These are phyloP conservation scores for Myripristis murdjan DNA, from an alignment of 2,797 vertebrate species.

Conservation along the genomic window DNA sequence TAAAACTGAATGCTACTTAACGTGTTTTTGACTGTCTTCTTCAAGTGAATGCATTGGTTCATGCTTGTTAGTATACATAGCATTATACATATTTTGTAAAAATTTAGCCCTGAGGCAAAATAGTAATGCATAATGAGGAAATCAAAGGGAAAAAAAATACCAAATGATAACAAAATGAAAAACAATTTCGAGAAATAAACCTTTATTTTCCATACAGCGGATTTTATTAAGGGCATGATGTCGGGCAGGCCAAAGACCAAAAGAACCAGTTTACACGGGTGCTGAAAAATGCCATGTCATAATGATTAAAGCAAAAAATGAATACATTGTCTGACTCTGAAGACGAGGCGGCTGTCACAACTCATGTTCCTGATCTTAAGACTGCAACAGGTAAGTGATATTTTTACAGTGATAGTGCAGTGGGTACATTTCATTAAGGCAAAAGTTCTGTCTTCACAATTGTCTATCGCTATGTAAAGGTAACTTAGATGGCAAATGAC, in stretches of 20 bases:
- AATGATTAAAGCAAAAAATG: slow-evolving; percentile 49
- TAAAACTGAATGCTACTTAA: slow-evolving; percentile 76
- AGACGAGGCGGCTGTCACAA: slow-evolving; percentile 11
- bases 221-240: slow-evolving; percentile 45
- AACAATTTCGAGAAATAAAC: slow-evolving; percentile 76
- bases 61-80: no score
- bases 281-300: no score
- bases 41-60: not conserved
- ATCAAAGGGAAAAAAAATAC: not conserved
- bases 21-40: slow-evolving; percentile 4
- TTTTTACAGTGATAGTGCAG: slow-evolving; percentile 23
- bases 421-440: slow-evolving; percentile 65
- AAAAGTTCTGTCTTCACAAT: slow-evolving; percentile 45
- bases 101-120: no score
- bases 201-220: slow-evolving; percentile 80
- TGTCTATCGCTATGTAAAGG: slow-evolving; percentile 40
- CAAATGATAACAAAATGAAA: slow-evolving; percentile 9
- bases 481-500: slow-evolving; percentile 49
- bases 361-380: slow-evolving; percentile 35
- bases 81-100: no score
- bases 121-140: no score
- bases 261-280: slow-evolving; percentile 21
- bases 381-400: slow-evolving; percentile 37
- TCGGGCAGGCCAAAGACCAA: slow-evolving; percentile 25
- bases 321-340: slow-evolving; percentile 33